A percentile compares a stretch with the other conserved stretches of the same genome.
These are phyloP conservation scores for Scophthalmus maximus DNA, from an alignment of 2,113 vertebrate species.

Conservation along the genomic window DNA sequence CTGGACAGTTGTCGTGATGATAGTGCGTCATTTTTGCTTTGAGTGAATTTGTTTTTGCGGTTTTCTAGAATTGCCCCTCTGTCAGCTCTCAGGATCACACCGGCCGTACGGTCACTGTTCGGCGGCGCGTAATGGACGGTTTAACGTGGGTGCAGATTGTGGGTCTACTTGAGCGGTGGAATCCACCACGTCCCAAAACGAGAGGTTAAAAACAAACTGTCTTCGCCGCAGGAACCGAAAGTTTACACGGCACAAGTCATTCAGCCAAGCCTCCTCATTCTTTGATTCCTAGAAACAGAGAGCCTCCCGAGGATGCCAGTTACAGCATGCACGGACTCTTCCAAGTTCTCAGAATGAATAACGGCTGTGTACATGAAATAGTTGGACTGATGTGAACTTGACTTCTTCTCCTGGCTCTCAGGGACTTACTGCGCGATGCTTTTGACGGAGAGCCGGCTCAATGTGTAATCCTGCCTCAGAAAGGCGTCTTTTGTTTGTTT, in stretches of 20 bases:
- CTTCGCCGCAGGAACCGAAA: constrained; percentile 43
- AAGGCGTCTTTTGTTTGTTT: background rate
- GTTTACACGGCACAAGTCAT: constrained; percentile 10
- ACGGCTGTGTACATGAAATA: background rate
- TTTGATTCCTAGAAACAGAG: constrained; percentile 36
- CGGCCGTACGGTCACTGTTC: constrained; percentile 16
- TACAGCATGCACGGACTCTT: background rate
- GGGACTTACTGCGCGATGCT: constrained; percentile 8
- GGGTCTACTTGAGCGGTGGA: too few species aligned
- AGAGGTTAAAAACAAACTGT: constrained; percentile 38
- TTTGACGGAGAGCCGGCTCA: constrained; percentile 25
- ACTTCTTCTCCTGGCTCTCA: constrained; percentile 8
- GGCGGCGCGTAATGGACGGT: constrained; percentile 3
- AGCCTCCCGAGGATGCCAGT: constrained; percentile 6
- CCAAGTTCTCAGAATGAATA: constrained; percentile 22
- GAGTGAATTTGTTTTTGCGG: constrained; percentile 21
- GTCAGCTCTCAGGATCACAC: too few species aligned
- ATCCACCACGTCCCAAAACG: constrained; percentile 62
- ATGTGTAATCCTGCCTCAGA: constrained; percentile 16
- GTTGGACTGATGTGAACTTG: background rate
- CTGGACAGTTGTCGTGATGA: background rate
- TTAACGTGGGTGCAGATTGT: constrained; percentile 30
- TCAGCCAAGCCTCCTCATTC: constrained; percentile 13
- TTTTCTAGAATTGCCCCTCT: constrained; percentile 26
- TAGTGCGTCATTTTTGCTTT: too few species aligned